Percentiles rank a stretch among this genome's conserved stretches.
Conservation (phyloP, 1,140 invertebrate genomes). For the Platyscapa corneri region DNA sequence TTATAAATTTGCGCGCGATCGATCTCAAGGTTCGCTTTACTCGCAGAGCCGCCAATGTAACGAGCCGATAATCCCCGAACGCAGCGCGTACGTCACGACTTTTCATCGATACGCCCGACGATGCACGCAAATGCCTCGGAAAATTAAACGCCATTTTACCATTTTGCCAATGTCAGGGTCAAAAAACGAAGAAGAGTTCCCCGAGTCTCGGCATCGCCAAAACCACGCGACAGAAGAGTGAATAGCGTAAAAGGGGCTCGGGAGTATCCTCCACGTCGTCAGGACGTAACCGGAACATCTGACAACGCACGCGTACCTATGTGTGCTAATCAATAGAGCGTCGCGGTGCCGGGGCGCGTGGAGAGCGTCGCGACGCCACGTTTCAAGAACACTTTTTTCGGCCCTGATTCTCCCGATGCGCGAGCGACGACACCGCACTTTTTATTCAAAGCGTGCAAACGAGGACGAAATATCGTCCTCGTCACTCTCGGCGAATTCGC, state of each 20-base stretch:
- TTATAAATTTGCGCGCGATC: too few relatives aligned
- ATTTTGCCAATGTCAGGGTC: neutral
- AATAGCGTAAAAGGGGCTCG: slow-evolving; percentile 6
- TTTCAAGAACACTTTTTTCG: too few relatives aligned
- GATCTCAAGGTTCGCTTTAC: neutral
- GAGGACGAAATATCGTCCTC: too few relatives aligned
- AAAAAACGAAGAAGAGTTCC: neutral
- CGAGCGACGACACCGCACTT: neutral
- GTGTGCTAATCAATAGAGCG: slow-evolving; percentile 20
- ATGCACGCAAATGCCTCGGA: too few relatives aligned
- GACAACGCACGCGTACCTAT: slow-evolving; percentile 3
- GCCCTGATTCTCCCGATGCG: too few relatives aligned
- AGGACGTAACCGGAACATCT: neutral
- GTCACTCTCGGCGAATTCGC: too few relatives aligned
- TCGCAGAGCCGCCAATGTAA: neutral
- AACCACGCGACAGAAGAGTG: neutral
- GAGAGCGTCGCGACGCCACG: neutral
- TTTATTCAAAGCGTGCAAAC: neutral
- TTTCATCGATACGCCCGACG: too few relatives aligned
- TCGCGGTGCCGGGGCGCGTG: neutral
- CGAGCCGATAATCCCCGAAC: too few relatives aligned
- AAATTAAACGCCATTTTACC: neutral
- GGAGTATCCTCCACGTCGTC: neutral
- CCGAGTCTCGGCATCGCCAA: neutral
- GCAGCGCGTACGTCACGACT: neutral